Evolutionary conservation across 2,797 vertebrate genomes (phyloP), one percentile per base, ranked within the genome.

Genomic region (Morelia viridis): DNA sequence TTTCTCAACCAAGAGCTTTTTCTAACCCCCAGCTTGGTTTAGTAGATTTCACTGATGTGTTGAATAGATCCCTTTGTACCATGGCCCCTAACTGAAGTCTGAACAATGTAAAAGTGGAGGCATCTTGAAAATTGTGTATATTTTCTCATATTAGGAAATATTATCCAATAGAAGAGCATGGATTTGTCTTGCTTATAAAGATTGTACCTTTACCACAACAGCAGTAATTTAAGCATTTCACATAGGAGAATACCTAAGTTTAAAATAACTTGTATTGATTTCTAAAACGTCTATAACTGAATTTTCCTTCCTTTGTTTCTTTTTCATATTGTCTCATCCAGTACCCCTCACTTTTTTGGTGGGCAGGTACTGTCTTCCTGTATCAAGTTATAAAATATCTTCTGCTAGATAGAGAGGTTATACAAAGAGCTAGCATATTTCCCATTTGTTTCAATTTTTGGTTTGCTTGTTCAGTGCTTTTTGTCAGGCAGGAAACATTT

Each of bases 381-480:
- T 58, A 87, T 12, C 26, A 0, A 91, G 87, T 46, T 58, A 28
- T 65, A 41, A 85, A 90, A 56, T 90, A 65, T 57, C 8, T 86
- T 56, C 0, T 88, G 0, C 71, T 91, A 8, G 61, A 64, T 58
- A 17, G 86, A 91, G 76, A 92, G 89, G 83, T 95, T 95, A 94
- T 89, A 76, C 50, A 93, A 95, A 94, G 90, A 92, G 92, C 83
- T 87, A 92, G 13, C 15, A 65, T 15, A 9, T 92, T 95, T 93
- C 92, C 92, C 0, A 0, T 93, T 94, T 56, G 46, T 94, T 94
- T 94, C 97, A 95, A 97, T 96, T 94, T 41, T 50, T 46, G 87
- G 41, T 96, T 97, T 96, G 60, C 96, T 96, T 96, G 91, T 96
- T 58, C 97, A 99, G 99, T 92, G 99, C 99, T 56, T 99, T 99